These are phyloP conservation scores for Pachymerium ferrugineum DNA, from an alignment of 2,888 invertebrate species.

Conservation along the genomic window DNA sequence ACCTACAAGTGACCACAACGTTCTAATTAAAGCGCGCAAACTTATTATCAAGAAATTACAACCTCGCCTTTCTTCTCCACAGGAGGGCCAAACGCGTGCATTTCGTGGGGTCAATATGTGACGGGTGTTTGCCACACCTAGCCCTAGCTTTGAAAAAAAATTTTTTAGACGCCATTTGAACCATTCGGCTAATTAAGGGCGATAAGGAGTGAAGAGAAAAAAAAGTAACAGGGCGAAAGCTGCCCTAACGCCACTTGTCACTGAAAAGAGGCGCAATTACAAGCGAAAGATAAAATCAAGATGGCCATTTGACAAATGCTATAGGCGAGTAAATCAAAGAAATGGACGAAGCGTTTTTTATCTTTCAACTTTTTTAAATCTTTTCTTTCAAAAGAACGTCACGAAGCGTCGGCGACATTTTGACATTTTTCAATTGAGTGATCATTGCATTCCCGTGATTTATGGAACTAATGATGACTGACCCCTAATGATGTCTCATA, in stretches of 20 bases:
- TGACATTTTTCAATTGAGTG: not conserved
- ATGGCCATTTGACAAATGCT: slow-evolving; percentile 16
- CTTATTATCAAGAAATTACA: slow-evolving; percentile 24
- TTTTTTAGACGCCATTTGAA: not conserved
- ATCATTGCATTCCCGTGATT: not conserved
- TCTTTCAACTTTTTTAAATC: no score
- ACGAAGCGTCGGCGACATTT: not conserved
- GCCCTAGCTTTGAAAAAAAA: not conserved
- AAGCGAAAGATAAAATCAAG: not conserved
- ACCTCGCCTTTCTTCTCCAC: slow-evolving; percentile 14
- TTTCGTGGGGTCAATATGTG: not conserved
- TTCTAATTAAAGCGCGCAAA: slow-evolving; percentile 7
- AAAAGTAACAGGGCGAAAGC: not conserved
- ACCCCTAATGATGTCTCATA: not conserved
- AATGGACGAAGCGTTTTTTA: not conserved
- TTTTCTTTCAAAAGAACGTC: no score
- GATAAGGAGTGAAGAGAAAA: slow-evolving; percentile 1
- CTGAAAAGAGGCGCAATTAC: slow-evolving; percentile 9
- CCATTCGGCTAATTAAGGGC: slow-evolving; percentile 10
- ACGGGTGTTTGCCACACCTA: slow-evolving; percentile 24
- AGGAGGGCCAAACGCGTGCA: slow-evolving; percentile 16
- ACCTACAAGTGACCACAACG: not conserved
- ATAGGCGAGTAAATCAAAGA: not conserved
- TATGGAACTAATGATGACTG: slow-evolving; percentile 31
- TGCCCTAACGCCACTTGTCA: slow-evolving; percentile 1